Percentiles rank a stretch among this genome's conserved stretches.
phyloP scores from a whole-genome alignment of 92 coral and sea anemone genomes.

The Epizoanthus ramosus region DNA sequence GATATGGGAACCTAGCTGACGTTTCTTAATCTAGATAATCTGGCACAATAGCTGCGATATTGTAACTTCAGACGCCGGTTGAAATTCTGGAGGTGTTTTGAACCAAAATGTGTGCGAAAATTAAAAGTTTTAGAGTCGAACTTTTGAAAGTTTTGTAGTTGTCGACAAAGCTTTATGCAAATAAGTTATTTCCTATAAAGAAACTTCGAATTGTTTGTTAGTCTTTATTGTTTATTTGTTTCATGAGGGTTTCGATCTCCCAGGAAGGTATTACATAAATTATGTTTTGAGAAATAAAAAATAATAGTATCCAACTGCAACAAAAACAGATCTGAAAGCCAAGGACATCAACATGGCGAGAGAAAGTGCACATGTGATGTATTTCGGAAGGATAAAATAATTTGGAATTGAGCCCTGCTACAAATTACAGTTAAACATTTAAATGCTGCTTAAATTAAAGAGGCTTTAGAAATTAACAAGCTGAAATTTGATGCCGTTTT shows the following conservation, averaged over 20 bases:
- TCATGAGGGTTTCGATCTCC: conserved; percentile 38
- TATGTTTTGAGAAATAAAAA: conserved; percentile 22
- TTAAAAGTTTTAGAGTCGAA: neutral
- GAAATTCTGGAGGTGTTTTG: neutral
- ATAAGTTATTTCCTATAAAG: conserved; percentile 9
- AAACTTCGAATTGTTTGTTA: conserved; percentile 19
- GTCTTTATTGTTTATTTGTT: conserved; percentile 23
- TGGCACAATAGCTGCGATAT: conserved; percentile 11
- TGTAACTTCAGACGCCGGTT: neutral
- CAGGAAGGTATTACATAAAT: conserved; percentile 38
- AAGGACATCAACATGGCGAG: neutral
- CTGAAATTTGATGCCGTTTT: conserved; percentile 41
- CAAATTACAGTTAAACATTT: conserved; percentile 43
- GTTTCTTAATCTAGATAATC: conserved; percentile 25
- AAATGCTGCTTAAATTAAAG: conserved; percentile 36
- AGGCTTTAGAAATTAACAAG: conserved; percentile 44
- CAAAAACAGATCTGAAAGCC: neutral
- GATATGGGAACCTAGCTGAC: conserved; percentile 20
- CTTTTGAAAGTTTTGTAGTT: neutral
- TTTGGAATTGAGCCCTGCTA: conserved; percentile 46
- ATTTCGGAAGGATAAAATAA: conserved; percentile 19
- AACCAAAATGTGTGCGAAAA: neutral
- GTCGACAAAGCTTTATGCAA: neutral
- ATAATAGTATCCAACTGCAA: conserved; percentile 22
- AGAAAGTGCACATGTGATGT: neutral